Conservation (phyloP, 2,113 vertebrate genomes). For the Rhea pennata region DNA sequence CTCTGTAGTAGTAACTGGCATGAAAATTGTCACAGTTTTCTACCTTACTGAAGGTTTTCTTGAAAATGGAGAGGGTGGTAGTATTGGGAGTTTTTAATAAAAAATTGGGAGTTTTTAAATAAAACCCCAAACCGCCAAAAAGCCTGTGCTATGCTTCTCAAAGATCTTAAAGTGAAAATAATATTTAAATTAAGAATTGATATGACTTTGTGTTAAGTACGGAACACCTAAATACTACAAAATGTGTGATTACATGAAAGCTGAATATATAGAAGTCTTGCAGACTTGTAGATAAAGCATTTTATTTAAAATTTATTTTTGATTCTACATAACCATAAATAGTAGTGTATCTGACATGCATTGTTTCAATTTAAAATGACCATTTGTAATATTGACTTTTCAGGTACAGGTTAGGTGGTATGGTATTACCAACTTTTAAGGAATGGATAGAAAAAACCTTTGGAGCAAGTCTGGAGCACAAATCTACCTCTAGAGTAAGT, state of each 20-base stretch:
- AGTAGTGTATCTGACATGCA: conserved; percentile 32
- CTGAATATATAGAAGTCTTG: background rate
- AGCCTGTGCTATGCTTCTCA: background rate
- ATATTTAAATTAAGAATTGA: background rate
- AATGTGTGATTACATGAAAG: background rate
- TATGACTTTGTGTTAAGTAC: background rate
- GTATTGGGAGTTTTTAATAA: background rate
- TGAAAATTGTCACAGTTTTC: background rate
- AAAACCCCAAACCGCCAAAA: no score
- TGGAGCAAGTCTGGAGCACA: conserved; percentile 91
- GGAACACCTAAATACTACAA: background rate
- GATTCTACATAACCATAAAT: background rate
- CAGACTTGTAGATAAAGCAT: background rate
- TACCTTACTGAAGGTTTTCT: background rate
- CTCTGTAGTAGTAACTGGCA: background rate
- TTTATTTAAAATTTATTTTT: background rate
- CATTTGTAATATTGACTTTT: conserved; percentile 63
- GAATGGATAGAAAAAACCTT: conserved; percentile 94
- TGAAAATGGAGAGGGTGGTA: background rate
- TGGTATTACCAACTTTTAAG: conserved; percentile 89
- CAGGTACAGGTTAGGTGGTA: conserved; percentile 95
- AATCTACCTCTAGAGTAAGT: conserved; percentile 91
- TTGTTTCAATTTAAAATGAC: conserved; percentile 59
- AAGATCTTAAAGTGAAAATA: background rate
- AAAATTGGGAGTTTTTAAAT: no score